Evolutionary conservation across 53 echinoderm and acorn worm species (phyloP).

Genomic region (Zoroaster sp.): DNA sequence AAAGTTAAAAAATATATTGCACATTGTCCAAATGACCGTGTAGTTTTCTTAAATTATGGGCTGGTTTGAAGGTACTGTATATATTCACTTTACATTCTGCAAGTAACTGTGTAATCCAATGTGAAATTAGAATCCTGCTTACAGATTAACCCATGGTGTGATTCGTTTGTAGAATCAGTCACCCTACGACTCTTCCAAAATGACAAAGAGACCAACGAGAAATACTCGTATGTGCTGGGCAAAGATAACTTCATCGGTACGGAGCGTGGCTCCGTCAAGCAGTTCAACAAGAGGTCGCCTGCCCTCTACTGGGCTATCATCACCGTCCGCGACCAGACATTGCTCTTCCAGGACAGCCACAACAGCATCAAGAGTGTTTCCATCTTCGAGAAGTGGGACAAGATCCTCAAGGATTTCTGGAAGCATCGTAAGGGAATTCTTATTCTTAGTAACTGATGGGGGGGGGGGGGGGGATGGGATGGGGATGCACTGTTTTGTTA

Average conservation of each 20-base stretch:
- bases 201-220: constrained; percentile 65
- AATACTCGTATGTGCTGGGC: constrained; percentile 66
- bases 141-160: background rate
- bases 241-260: constrained; percentile 85
- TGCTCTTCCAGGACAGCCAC: constrained; percentile 65
- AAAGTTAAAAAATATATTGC: too few relatives aligned
- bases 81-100: too few relatives aligned
- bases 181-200: constrained; percentile 75
- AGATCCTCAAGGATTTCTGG: constrained; percentile 60
- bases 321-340: constrained; percentile 49
- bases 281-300: constrained; percentile 40
- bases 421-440: constrained; percentile 65
- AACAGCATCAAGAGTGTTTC: constrained; percentile 23
- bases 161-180: constrained; percentile 56
- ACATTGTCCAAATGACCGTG: too few relatives aligned
- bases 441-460: too few relatives aligned
- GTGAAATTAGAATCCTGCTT: background rate
- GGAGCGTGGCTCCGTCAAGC: constrained; percentile 76
- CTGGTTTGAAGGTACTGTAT: too few relatives aligned
- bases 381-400: constrained; percentile 59
- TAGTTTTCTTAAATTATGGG: too few relatives aligned
- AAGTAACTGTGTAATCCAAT: background rate
- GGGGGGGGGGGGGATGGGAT: too few relatives aligned
- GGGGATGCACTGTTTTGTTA: too few relatives aligned
- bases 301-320: constrained; percentile 71